Percentiles rank a stretch among this genome's conserved stretches.
phyloP scores from a whole-genome alignment of 2,113 vertebrate species.

The Micromys minutus region DNA sequence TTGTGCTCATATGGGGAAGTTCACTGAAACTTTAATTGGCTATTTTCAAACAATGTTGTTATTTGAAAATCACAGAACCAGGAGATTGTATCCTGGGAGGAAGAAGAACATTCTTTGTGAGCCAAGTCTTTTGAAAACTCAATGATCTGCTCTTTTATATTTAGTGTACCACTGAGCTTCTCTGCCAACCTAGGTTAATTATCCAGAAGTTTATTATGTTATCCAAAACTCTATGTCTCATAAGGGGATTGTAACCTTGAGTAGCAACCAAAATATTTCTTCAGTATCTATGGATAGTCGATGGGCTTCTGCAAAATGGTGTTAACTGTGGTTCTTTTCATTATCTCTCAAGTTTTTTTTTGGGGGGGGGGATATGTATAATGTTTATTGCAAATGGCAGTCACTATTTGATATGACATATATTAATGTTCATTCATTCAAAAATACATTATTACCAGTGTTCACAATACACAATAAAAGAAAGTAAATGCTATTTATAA shows the following conservation, averaged over 20 bases:
- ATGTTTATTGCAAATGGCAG: not conserved
- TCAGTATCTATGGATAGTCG: not conserved
- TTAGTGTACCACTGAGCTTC: not conserved
- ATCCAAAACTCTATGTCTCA: not conserved
- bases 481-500: constrained; percentile 26
- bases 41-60: not conserved
- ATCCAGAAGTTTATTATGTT: not conserved
- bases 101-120: not conserved
- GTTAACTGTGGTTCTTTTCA: not conserved
- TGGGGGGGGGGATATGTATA: too few species aligned
- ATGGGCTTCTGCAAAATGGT: not conserved
- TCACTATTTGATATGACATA: not conserved
- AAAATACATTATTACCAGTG: not conserved
- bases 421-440: not conserved
- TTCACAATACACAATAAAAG: not conserved
- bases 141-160: not conserved
- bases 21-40: not conserved
- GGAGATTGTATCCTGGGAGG: not conserved
- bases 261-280: not conserved
- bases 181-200: not conserved
- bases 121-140: not conserved
- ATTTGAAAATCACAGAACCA: not conserved
- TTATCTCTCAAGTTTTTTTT: not conserved
- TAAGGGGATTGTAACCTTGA: not conserved
- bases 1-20: not conserved